Evolutionary conservation across 1,140 invertebrate species (phyloP).

Genomic region (Frieseomelitta varia): DNA sequence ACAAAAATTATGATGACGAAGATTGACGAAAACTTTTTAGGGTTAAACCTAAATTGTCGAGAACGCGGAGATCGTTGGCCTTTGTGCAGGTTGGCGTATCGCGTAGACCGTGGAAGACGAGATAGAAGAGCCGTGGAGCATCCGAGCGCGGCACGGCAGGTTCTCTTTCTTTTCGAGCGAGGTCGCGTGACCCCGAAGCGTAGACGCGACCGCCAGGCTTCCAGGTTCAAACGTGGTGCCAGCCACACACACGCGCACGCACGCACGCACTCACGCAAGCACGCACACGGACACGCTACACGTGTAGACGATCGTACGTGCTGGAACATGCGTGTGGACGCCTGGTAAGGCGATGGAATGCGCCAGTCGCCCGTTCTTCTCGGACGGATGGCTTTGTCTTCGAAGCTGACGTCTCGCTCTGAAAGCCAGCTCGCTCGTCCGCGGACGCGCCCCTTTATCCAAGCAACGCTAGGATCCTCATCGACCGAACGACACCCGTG

Average conservation of each 20-base stretch:
- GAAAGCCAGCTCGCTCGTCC: constrained; percentile 47
- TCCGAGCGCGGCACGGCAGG: constrained; percentile 24
- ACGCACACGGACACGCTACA: not conserved
- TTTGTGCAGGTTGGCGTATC: constrained; percentile 26
- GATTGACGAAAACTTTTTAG: no score
- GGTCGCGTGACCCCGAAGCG: constrained; percentile 71
- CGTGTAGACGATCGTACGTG: not conserved
- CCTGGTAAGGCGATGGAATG: constrained; percentile 79
- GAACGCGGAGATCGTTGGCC: constrained; percentile 34
- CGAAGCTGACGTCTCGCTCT: constrained; percentile 74
- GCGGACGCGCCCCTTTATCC: constrained; percentile 26
- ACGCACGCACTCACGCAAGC: no score
- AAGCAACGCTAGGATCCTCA: constrained; percentile 18
- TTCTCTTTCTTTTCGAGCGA: constrained; percentile 67
- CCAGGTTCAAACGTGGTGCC: constrained; percentile 52
- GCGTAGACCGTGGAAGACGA: not conserved
- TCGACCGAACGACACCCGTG: constrained; percentile 14
- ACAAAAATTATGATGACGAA: no score
- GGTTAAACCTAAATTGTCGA: constrained; percentile 46
- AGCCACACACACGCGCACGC: not conserved
- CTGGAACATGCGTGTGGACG: constrained; percentile 58
- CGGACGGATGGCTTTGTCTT: constrained; percentile 77
- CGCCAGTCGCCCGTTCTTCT: constrained; percentile 60
- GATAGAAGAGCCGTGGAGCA: constrained; percentile 37
- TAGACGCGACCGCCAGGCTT: constrained; percentile 67